Conservation (phyloP, 2,797 vertebrate genomes). For the Menidia menidia region DNA sequence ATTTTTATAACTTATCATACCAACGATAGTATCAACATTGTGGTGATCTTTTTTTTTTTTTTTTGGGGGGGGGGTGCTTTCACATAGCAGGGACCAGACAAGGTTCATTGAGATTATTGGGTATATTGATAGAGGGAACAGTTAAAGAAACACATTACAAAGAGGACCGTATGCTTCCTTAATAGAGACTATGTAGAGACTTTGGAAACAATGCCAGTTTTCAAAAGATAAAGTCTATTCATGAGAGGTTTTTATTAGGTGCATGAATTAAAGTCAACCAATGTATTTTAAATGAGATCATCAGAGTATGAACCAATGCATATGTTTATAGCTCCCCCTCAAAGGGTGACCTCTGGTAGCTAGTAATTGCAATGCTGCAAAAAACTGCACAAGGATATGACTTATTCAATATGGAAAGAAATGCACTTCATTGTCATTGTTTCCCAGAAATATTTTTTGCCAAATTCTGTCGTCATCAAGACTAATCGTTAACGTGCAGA, state of each 20-base stretch:
- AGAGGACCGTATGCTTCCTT: conserved; percentile 6
- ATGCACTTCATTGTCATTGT: neutral
- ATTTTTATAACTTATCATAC: neutral
- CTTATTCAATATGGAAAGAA: neutral
- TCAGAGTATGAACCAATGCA: neutral
- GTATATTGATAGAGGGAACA: conserved; percentile 23
- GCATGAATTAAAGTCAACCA: conserved; percentile 10
- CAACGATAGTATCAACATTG: neutral
- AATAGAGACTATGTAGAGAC: conserved; percentile 21
- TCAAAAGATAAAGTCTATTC: neutral
- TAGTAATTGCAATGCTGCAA: neutral
- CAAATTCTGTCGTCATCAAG: neutral
- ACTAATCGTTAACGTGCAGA: neutral
- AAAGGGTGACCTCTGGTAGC: conserved; percentile 2
- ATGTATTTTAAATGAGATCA: neutral
- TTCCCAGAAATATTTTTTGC: neutral
- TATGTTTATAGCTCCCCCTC: neutral
- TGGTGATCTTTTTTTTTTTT: too few species aligned
- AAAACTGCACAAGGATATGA: conserved; percentile 3
- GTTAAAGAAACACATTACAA: too few species aligned
- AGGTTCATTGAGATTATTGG: conserved; percentile 13
- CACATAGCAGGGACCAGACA: neutral
- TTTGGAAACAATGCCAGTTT: neutral
- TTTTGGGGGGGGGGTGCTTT: neutral
- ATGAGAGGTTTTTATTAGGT: neutral